Percentiles rank a stretch among this genome's conserved stretches.
Conservation (phyloP, 2,888 invertebrate genomes). For the Andrena dorsata region DNA sequence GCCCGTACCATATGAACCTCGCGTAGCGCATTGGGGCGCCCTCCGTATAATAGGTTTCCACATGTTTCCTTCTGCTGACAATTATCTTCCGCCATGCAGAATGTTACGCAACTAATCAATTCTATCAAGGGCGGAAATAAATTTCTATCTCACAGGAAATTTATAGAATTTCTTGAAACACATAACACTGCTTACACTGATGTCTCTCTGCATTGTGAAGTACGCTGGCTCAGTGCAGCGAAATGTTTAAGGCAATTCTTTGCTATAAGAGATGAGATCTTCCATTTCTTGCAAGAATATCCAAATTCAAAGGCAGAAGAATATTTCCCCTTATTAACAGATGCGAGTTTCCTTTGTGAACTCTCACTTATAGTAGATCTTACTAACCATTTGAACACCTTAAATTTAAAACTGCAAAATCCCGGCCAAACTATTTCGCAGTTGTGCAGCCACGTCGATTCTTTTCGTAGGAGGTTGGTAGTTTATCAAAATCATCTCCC, state of each 20-base stretch:
- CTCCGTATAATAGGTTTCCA: too few relatives aligned
- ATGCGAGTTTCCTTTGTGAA: neutral
- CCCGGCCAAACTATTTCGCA: neutral
- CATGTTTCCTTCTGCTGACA: too few relatives aligned
- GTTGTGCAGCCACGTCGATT: neutral
- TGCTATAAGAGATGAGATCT: neutral
- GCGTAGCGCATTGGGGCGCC: too few relatives aligned
- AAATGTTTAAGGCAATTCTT: neutral
- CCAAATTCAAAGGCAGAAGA: neutral
- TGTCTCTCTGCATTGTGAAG: neutral
- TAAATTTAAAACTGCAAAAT: neutral
- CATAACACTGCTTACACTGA: conserved; percentile 14
- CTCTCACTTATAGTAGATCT: neutral
- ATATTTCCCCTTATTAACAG: neutral
- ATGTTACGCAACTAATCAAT: conserved; percentile 4
- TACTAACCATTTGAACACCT: neutral
- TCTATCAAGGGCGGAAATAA: conserved; percentile 2
- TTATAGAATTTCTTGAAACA: conserved; percentile 18
- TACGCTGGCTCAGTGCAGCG: conserved; percentile 19
- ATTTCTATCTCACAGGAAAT: too few relatives aligned
- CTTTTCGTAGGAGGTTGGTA: neutral
- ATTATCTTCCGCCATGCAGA: neutral
- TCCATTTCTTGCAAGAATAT: conserved; percentile 1
- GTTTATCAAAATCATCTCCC: neutral
- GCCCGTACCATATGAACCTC: too few relatives aligned